These are phyloP conservation scores for Lophochroa leadbeateri DNA, from an alignment of 2,113 vertebrate genomes.

Conservation along the genomic window DNA sequence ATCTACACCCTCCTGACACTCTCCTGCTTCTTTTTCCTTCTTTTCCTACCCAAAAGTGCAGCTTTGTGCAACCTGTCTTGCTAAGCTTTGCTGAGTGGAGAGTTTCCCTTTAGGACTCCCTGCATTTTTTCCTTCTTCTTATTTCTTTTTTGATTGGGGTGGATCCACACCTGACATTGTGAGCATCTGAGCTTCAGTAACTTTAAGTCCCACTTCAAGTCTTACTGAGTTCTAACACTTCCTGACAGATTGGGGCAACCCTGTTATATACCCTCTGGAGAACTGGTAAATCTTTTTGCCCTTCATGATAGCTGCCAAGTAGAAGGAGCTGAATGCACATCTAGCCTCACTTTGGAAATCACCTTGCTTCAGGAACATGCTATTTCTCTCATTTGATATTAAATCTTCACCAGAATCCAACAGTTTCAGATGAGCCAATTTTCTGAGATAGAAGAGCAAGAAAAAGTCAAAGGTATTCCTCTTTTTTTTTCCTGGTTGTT, in stretches of 20 bases:
- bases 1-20: no score
- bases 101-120: constrained; percentile 5
- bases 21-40: no score
- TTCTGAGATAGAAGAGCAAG: constrained; percentile 44
- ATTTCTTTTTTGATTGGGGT: background rate
- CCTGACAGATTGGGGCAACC: constrained; percentile 61
- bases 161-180: constrained; percentile 47
- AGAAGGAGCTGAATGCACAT: constrained; percentile 47
- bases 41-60: no score
- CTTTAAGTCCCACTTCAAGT: constrained; percentile 42
- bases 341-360: constrained; percentile 48
- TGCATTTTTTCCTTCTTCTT: background rate
- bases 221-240: constrained; percentile 49
- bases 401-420: constrained; percentile 57
- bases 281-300: constrained; percentile 45
- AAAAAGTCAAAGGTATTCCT: constrained; percentile 56
- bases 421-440: constrained; percentile 51
- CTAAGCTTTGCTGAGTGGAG: background rate
- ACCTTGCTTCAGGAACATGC: constrained; percentile 46
- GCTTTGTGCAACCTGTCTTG: no score
- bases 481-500: background rate
- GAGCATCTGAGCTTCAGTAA: constrained; percentile 48
- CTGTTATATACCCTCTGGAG: constrained; percentile 41
- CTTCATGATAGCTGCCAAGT: constrained; percentile 41
- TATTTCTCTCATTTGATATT: constrained; percentile 54